A percentile compares a stretch with the other conserved stretches of the same genome.
Conservation (phyloP, 2,797 vertebrate genomes). For the Gymnoscopelus microlampas region DNA sequence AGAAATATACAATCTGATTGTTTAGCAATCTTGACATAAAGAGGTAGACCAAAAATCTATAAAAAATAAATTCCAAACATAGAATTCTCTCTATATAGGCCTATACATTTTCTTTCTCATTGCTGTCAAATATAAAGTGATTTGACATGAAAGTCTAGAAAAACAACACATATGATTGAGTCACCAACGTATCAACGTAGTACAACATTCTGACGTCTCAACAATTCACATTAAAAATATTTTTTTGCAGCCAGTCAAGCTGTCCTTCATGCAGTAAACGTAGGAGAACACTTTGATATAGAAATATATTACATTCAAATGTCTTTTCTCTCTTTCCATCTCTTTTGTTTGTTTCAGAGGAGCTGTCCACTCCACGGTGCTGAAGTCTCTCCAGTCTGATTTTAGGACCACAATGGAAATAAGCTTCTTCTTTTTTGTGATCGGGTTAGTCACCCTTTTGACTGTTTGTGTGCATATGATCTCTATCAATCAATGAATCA, state of each 20-base stretch:
- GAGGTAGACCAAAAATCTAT: slow-evolving; percentile 60
- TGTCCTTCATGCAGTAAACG: slow-evolving; percentile 60
- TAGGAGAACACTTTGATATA: background rate
- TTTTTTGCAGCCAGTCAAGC: slow-evolving; percentile 28
- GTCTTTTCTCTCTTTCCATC: background rate
- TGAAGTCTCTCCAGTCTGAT: no score
- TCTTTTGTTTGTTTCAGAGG: slow-evolving; percentile 14
- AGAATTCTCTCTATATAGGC: background rate
- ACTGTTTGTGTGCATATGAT: no score
- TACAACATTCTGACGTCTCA: slow-evolving; percentile 54
- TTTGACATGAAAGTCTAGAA: slow-evolving; percentile 44
- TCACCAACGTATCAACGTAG: slow-evolving; percentile 21
- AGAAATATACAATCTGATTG: slow-evolving; percentile 41
- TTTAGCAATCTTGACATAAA: slow-evolving; percentile 20
- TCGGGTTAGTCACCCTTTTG: no score
- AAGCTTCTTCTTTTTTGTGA: no score
- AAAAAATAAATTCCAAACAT: slow-evolving; percentile 76
- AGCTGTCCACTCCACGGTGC: no score
- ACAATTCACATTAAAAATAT: slow-evolving; percentile 37
- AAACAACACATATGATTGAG: slow-evolving; percentile 7
- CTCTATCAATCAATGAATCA: no score
- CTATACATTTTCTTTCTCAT: background rate
- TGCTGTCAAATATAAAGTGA: slow-evolving; percentile 36
- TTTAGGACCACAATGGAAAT: no score
- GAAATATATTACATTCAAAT: slow-evolving; percentile 37